Evolutionary conservation across 1,140 invertebrate species (phyloP), one percentile per base, ranked within the genome.

Genomic region (Solenopsis invicta): DNA sequence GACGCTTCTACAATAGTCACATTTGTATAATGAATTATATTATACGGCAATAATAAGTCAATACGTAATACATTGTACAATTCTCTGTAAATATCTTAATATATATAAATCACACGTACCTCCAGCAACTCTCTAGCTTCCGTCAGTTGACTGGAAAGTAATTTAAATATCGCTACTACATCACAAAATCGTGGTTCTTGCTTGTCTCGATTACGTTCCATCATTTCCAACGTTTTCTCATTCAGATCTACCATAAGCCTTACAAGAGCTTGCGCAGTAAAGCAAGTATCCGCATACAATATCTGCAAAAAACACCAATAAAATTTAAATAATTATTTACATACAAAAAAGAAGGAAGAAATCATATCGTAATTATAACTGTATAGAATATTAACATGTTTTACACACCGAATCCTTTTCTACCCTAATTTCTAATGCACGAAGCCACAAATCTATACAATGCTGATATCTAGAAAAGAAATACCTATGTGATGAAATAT

Each of bases 381-480:
- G 13, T 37, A 34, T 41, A n/a, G 56, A 4, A 41, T 3, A 3
- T 81, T 21, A 54, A 24, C 21, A 24, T 37, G 4, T 52, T 48
- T 72, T 78, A 92, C 92, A 80, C 92, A 98, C 96, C 24, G 97
- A 97, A 95, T 97, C 97, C 94, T 97, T 98, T 89, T 97, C 96
- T 8, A 98, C 97, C 88, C 98, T 96, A 74, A 98, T 96, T 94
- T 98, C 96, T 21, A 99, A 95, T 45, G 97, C 97, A 94, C 98
- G 97, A 84, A 96, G 95, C 98, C 98, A 99, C 21, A 99, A 95
- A 94, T 98, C 97, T 84, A 98, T 98, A 93, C 98, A 98, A 74
- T 97, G 96, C 92, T 98, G 97, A 95, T 98, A 98, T 86, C 97
- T 95, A 59, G 71, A 92, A 93, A 76, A 64, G 9, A 66, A 56